Conservation (phyloP, 1,140 invertebrate genomes). For the Drosophila pruinosa region DNA sequence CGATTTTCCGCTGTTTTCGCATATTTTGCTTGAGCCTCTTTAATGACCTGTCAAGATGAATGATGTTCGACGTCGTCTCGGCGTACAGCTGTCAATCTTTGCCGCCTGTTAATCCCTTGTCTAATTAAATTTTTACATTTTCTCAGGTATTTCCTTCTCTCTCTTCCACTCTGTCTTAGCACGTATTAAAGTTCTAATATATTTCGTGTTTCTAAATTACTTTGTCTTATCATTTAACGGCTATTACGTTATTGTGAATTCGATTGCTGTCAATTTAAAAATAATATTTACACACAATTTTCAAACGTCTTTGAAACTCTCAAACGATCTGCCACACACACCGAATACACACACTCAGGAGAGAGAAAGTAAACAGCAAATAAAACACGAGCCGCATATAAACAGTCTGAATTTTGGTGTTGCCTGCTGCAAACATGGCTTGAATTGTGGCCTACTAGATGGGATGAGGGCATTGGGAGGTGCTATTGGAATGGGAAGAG, state of each 20-base stretch:
- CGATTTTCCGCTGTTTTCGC: background rate
- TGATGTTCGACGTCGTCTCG: constrained; percentile 16
- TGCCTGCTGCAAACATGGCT: constrained; percentile 43
- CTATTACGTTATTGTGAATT: constrained; percentile 71
- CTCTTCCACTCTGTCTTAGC: background rate
- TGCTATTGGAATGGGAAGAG: background rate
- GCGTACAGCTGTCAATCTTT: constrained; percentile 35
- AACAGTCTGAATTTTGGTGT: constrained; percentile 51
- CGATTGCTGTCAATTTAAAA: constrained; percentile 73
- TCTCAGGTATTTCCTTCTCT: constrained; percentile 1
- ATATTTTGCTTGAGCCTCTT: constrained; percentile 5
- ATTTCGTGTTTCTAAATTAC: background rate
- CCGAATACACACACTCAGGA: background rate
- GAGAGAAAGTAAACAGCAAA: constrained; percentile 10
- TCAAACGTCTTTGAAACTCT: constrained; percentile 42
- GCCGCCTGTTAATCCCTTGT: constrained; percentile 14
- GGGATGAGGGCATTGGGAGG: background rate
- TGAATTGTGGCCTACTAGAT: background rate
- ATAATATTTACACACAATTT: constrained; percentile 72
- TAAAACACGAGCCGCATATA: constrained; percentile 62
- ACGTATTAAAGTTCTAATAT: background rate
- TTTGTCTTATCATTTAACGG: constrained; percentile 45
- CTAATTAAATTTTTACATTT: constrained; percentile 37
- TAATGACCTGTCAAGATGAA: constrained; percentile 31
- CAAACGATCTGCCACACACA: constrained; percentile 35